A percentile compares a stretch with the other conserved stretches of the same genome.
These are phyloP conservation scores for Pseudomyrmex cubaensis DNA, from an alignment of 1,140 invertebrate genomes.

Conservation along the genomic window DNA sequence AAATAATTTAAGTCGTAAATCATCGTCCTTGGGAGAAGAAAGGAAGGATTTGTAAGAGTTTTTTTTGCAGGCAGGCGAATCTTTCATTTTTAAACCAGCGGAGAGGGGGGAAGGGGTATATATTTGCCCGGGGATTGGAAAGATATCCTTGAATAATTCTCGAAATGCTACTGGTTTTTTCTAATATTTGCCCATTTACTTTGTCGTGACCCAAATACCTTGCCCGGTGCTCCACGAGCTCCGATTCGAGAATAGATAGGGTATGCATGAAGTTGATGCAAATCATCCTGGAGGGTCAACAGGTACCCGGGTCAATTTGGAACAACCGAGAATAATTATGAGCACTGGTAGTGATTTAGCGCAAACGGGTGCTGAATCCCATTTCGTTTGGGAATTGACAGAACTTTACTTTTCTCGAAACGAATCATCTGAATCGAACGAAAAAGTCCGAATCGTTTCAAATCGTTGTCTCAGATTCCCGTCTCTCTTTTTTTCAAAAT, in stretches of 20 bases:
- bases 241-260: constrained; percentile 26
- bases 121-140: constrained; percentile 40
- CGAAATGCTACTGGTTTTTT: constrained; percentile 27
- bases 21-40: constrained; percentile 25
- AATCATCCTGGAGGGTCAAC: constrained; percentile 53
- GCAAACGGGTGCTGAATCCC: constrained; percentile 17
- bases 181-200: constrained; percentile 54
- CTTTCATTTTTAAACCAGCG: constrained; percentile 45
- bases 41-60: constrained; percentile 3
- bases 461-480: neutral
- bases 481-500: too few species aligned
- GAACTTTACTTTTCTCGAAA: neutral
- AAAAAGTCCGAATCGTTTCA: neutral
- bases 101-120: neutral
- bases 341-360: constrained; percentile 29
- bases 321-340: constrained; percentile 52
- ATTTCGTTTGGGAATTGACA: constrained; percentile 26
- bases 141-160: constrained; percentile 34
- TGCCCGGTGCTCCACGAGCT: neutral
- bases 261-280: constrained; percentile 57
- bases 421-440: constrained; percentile 3
- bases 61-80: constrained; percentile 20
- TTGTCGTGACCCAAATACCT: constrained; percentile 43
- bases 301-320: constrained; percentile 51
- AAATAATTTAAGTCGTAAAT: constrained; percentile 54